phyloP scores from a whole-genome alignment of 1,140 invertebrate species.

The Bathynomus jamesi region DNA sequence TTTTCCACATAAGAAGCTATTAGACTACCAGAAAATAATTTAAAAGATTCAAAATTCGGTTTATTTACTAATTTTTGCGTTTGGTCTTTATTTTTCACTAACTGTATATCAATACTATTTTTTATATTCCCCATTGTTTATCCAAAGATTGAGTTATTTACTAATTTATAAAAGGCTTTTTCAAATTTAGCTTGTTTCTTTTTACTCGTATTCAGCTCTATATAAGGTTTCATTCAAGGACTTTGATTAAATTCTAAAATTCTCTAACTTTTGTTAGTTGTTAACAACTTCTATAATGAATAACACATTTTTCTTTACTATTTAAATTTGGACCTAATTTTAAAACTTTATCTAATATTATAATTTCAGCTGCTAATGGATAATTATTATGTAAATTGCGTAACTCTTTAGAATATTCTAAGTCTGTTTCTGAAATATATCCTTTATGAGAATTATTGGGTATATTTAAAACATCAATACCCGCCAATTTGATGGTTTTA shows the following conservation, averaged over 20 bases:
- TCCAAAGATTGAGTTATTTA: constrained; percentile 48
- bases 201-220: constrained; percentile 44
- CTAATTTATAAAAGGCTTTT: constrained; percentile 46
- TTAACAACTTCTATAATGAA: background rate
- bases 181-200: constrained; percentile 32
- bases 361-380: constrained; percentile 4
- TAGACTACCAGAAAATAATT: constrained; percentile 31
- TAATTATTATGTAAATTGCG: constrained; percentile 2
- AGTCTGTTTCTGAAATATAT: background rate
- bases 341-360: background rate
- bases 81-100: constrained; percentile 40
- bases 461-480: background rate
- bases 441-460: background rate
- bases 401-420: constrained; percentile 1
- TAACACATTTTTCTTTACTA: constrained; percentile 4
- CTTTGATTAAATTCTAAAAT: constrained; percentile 47
- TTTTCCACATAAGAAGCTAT: constrained; percentile 7
- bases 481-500: constrained; percentile 19
- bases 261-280: constrained; percentile 47
- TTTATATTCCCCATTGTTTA: constrained; percentile 49
- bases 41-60: constrained; percentile 10
- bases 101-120: constrained; percentile 44
- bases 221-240: constrained; percentile 46
- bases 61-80: constrained; percentile 41
- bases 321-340: background rate